A percentile compares a stretch with the other conserved stretches of the same genome.
Evolutionary conservation across 2,888 invertebrate genomes (phyloP).

Genomic region (Empis stercorea): DNA sequence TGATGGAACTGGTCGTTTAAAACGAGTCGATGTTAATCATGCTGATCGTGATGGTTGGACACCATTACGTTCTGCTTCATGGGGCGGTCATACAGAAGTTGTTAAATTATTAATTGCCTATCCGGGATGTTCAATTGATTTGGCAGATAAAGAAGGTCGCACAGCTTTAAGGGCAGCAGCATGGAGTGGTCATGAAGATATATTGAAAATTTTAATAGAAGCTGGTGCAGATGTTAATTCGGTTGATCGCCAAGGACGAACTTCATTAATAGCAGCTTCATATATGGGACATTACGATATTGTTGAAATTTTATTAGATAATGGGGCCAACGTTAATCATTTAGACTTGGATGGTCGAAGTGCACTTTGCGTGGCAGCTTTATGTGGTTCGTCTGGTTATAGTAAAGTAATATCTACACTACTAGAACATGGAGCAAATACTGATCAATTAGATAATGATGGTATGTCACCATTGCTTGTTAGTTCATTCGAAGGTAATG

Average conservation of each 20-base stretch:
- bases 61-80: conserved; percentile 80
- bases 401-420: conserved; percentile 56
- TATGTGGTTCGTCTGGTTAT: conserved; percentile 67
- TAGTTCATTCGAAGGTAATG: conserved; percentile 85
- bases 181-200: conserved; percentile 88
- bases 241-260: conserved; percentile 81
- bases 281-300: conserved; percentile 95
- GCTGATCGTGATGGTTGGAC: conserved; percentile 83
- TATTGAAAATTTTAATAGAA: conserved; percentile 58
- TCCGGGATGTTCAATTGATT: conserved; percentile 67
- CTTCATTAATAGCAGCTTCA: conserved; percentile 86
- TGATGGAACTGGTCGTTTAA: conserved; percentile 30
- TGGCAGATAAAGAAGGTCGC: conserved; percentile 75
- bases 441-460: conserved; percentile 71
- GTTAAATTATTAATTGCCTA: conserved; percentile 65
- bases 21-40: conserved; percentile 57
- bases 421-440: conserved; percentile 69
- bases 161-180: conserved; percentile 84
- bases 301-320: conserved; percentile 67
- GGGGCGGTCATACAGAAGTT: conserved; percentile 89
- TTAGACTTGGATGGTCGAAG: conserved; percentile 80
- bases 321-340: conserved; percentile 72
- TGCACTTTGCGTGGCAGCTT: conserved; percentile 74
- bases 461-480: conserved; percentile 78
- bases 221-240: conserved; percentile 68